Evolutionary conservation across 1,140 invertebrate species (phyloP).

Genomic region (Luehdorfia chinensis): DNA sequence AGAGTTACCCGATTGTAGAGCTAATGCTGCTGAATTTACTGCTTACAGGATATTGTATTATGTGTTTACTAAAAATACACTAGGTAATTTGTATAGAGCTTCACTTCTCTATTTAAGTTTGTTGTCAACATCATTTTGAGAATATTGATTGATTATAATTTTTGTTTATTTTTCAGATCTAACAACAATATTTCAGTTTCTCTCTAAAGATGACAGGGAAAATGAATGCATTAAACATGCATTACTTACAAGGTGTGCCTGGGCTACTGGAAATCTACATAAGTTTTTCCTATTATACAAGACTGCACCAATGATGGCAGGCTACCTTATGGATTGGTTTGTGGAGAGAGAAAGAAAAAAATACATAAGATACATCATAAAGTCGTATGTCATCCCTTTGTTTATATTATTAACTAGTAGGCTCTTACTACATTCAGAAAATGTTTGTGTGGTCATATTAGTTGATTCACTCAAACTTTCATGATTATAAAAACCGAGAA

Average conservation of each 20-base stretch:
- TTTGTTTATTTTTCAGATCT: constrained; percentile 85
- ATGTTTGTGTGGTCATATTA: no score
- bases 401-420: no score
- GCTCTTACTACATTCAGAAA: no score
- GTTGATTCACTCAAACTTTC: no score
- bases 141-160: constrained; percentile 17
- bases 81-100: constrained; percentile 82
- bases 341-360: constrained; percentile 93
- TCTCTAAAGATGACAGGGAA: constrained; percentile 87
- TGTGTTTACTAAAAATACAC: constrained; percentile 97
- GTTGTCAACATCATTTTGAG: no score
- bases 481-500: no score
- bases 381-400: constrained; percentile 90
- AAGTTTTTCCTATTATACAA: constrained; percentile 94
- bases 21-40: constrained; percentile 93
- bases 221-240: constrained; percentile 93
- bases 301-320: constrained; percentile 94
- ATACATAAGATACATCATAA: constrained; percentile 94
- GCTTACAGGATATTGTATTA: constrained; percentile 98
- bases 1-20: constrained; percentile 81
- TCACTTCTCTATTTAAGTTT: no score
- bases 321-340: constrained; percentile 98
- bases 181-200: constrained; percentile 90
- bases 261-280: constrained; percentile 94
- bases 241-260: constrained; percentile 91